Conservation (phyloP, 2,888 invertebrate genomes). For the Azorinus chamasolen region DNA sequence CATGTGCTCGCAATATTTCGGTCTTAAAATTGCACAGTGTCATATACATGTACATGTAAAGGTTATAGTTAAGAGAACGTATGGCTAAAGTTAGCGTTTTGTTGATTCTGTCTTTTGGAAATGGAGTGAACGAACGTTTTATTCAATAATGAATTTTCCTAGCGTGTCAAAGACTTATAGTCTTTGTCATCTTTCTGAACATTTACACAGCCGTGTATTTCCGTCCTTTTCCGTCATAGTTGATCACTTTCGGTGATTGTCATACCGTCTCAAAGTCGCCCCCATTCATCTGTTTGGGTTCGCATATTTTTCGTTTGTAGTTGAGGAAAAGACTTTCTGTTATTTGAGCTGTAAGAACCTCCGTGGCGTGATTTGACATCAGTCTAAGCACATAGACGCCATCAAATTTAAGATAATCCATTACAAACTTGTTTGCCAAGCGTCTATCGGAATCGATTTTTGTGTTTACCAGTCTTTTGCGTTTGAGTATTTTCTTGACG, state of each 20-base stretch:
- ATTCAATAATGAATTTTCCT: not conserved
- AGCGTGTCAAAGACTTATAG: not conserved
- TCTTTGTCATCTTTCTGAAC: not conserved
- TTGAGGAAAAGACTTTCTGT: slow-evolving; percentile 71
- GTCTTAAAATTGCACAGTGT: too few species aligned
- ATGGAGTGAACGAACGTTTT: not conserved
- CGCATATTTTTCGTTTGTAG: slow-evolving; percentile 42
- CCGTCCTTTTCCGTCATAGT: slow-evolving; percentile 13
- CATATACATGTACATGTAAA: too few species aligned
- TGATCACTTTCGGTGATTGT: slow-evolving; percentile 17
- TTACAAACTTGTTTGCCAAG: slow-evolving; percentile 71
- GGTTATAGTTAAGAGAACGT: too few species aligned
- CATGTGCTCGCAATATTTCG: too few species aligned
- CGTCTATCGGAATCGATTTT: slow-evolving; percentile 64
- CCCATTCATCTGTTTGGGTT: slow-evolving; percentile 34
- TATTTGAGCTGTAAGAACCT: slow-evolving; percentile 73
- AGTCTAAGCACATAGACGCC: slow-evolving; percentile 78
- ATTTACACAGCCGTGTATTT: slow-evolving; percentile 7
- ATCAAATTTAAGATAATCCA: slow-evolving; percentile 76
- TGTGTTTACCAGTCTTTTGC: slow-evolving; percentile 62
- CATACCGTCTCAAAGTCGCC: slow-evolving; percentile 18
- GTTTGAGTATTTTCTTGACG: slow-evolving; percentile 78
- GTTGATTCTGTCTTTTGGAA: too few species aligned
- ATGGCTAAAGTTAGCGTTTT: too few species aligned
- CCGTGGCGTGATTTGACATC: slow-evolving; percentile 76